These are phyloP conservation scores for Phocoena phocoena DNA, from an alignment of 2,113 vertebrate species.

Conservation along the genomic window DNA sequence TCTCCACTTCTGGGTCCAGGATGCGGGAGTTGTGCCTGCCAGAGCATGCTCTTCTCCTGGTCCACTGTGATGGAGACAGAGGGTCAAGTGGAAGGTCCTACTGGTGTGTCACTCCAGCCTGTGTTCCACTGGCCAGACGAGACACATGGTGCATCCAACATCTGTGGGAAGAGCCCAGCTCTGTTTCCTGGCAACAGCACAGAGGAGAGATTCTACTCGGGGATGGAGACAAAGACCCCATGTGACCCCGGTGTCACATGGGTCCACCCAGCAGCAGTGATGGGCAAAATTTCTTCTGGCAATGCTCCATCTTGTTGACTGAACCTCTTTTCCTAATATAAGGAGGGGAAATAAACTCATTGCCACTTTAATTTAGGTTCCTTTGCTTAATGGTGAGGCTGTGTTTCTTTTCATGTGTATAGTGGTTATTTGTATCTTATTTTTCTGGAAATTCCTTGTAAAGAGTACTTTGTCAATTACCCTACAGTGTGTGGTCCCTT, in stretches of 20 bases:
- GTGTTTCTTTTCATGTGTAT: not conserved
- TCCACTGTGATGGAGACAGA: not conserved
- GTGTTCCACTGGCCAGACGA: too few species aligned
- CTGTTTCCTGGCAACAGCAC: not conserved
- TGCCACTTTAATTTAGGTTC: too few species aligned
- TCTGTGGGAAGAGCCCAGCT: fast-evolving
- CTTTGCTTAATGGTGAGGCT: not conserved
- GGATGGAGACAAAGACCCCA: fast-evolving
- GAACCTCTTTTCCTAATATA: fast-evolving
- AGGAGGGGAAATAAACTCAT: not conserved
- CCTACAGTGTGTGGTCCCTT: fast-evolving
- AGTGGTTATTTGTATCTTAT: fast-evolving
- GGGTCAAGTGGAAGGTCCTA: fast-evolving
- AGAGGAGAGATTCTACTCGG: fast-evolving
- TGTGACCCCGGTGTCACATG: fast-evolving
- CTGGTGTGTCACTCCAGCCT: too few species aligned
- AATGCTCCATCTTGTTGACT: fast-evolving
- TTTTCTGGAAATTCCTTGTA: not conserved
- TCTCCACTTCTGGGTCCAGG: not conserved
- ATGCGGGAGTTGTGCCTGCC: fast-evolving
- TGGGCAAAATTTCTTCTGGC: fast-evolving
- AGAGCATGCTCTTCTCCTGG: fast-evolving
- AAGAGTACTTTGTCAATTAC: not conserved
- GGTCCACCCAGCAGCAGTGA: fast-evolving
- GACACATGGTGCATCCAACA: fast-evolving